Conservation (phyloP, 2,888 invertebrate genomes). For the Caenorhabditis becei region DNA sequence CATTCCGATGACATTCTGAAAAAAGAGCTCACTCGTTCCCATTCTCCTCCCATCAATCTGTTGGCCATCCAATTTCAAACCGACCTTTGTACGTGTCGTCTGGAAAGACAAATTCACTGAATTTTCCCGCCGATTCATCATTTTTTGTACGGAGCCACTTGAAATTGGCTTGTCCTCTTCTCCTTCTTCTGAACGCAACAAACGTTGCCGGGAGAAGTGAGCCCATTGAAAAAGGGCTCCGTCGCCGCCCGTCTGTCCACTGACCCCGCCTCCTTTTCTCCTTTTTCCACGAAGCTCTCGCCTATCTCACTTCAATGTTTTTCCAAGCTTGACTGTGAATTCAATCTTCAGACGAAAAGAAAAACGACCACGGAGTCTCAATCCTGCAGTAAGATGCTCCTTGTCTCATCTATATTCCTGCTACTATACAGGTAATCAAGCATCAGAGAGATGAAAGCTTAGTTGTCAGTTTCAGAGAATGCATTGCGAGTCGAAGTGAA, state of each 20-base stretch:
- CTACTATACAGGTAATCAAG: conserved; percentile 44
- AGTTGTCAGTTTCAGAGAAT: conserved; percentile 22
- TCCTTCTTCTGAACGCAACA: conserved; percentile 45
- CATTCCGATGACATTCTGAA: not conserved
- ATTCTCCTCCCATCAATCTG: conserved; percentile 9
- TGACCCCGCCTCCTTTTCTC: conserved; percentile 45
- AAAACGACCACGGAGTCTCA: conserved; percentile 30
- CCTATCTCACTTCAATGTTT: conserved; percentile 57
- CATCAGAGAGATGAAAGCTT: not conserved
- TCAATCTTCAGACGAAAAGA: conserved; percentile 50
- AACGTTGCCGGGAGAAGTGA: conserved; percentile 11
- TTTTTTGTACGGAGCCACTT: not conserved
- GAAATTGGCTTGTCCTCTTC: conserved; percentile 18
- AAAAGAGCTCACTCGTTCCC: not conserved
- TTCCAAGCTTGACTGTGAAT: conserved; percentile 51
- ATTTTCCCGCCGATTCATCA: not conserved
- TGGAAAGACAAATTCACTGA: not conserved
- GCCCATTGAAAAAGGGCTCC: conserved; percentile 34
- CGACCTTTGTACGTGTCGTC: conserved; percentile 1
- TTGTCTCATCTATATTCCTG: conserved; percentile 52
- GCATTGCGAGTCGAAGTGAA: conserved; percentile 68
- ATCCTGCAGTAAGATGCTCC: conserved; percentile 26
- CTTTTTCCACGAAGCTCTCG: conserved; percentile 50
- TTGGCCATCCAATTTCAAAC: not conserved
- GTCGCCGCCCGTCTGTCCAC: conserved; percentile 31